Evolutionary conservation across 2,113 vertebrate species (phyloP), one percentile per base, ranked within the genome.

Genomic region (Boleophthalmus pectinirostris): DNA sequence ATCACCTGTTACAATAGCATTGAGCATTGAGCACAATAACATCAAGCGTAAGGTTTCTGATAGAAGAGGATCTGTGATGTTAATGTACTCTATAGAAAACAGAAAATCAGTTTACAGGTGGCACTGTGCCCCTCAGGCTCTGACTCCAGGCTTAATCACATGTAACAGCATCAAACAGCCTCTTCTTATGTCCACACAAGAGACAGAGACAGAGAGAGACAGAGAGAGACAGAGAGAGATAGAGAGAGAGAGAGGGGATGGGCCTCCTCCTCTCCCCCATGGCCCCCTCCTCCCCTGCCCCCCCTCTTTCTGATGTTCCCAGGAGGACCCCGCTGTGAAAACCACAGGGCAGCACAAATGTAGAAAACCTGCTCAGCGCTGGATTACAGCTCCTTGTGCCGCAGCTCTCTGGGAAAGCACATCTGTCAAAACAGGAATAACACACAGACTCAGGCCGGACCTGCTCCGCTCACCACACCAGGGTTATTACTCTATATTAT

Each of bases 321-420:
- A 86, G 87, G 89, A 91, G 91, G 88, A 43, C 78, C 91, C 91
- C 70, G 85, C 91, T 88, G 90, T 85, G 92, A 88, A 92, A 92
- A 91, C 78, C 38, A 92, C 84, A 89, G 90, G 89, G 91, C 89
- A 89, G 90, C 88, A 88, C 82, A 90, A 92, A 90, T 85, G 82
- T 90, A 90, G 86, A 90, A 92, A 91, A 93, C 73, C 83, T 83
- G 83, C 88, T 85, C 81, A 80, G 85, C 72, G 70, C 82, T 58
- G 58, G 76, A 74, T 84, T 64, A 72, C 61, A 77, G 69, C 71
- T 81, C 76, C 86, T 84, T 81, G 80, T 66, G 72, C 72, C 81
- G 78, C 88, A 81, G 78, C 88, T 87, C 33, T 25, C 57, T 70
- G 76, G 54, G 72, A 75, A 29, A 79, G 77, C 21, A 33, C 25